These are phyloP conservation scores for Scaptodrosophila lebanonensis DNA, from an alignment of 1,140 invertebrate species.

Conservation along the genomic window DNA sequence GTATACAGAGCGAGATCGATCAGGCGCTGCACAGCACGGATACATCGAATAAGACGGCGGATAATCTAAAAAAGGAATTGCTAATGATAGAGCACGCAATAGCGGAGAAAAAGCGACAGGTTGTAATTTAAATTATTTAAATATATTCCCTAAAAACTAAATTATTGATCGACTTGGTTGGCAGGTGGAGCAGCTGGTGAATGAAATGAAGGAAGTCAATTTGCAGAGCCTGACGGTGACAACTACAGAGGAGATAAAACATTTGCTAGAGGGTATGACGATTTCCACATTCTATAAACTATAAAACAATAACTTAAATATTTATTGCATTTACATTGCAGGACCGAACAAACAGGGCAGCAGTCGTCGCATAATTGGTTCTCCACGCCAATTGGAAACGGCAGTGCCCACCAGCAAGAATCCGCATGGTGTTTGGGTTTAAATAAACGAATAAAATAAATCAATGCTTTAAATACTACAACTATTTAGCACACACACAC, in stretches of 20 bases:
- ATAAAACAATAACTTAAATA: too few relatives aligned
- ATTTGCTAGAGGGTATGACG: slow-evolving; percentile 84
- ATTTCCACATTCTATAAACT: not conserved
- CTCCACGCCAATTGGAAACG: slow-evolving; percentile 92
- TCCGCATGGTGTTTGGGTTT: slow-evolving; percentile 97
- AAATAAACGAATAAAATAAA: slow-evolving; percentile 49
- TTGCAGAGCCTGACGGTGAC: slow-evolving; percentile 90
- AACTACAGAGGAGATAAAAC: slow-evolving; percentile 87
- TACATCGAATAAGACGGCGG: slow-evolving; percentile 86
- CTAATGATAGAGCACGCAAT: slow-evolving; percentile 87
- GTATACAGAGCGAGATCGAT: slow-evolving; percentile 88
- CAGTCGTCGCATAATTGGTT: slow-evolving; percentile 92
- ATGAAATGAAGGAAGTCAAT: slow-evolving; percentile 95
- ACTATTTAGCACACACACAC: not conserved
- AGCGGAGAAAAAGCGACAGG: slow-evolving; percentile 88
- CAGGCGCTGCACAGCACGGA: slow-evolving; percentile 89
- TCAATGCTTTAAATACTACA: not conserved
- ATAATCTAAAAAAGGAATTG: slow-evolving; percentile 88
- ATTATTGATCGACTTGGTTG: not conserved
- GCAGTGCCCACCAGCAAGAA: slow-evolving; percentile 96
- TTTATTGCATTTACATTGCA: slow-evolving; percentile 51
- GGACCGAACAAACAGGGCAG: slow-evolving; percentile 90
- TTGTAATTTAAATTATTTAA: slow-evolving; percentile 1
- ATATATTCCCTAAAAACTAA: not conserved
- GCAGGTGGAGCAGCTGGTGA: slow-evolving; percentile 86